Evolutionary conservation across 2,113 vertebrate genomes (phyloP).

Genomic region (Coreoperca whiteheadi): DNA sequence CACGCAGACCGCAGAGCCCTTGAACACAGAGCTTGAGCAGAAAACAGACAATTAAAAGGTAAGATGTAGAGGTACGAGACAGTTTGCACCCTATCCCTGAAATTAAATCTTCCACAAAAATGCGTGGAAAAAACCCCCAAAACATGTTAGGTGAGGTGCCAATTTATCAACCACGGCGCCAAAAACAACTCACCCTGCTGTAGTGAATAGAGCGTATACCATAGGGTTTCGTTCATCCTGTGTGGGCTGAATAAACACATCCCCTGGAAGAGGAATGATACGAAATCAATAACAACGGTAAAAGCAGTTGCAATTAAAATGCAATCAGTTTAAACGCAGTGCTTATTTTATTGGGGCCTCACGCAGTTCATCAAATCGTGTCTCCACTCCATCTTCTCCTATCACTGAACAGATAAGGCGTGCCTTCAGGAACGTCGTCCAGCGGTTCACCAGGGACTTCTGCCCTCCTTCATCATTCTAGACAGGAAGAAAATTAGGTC

Average conservation of each 20-base stretch:
- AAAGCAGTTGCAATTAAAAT: slow-evolving; percentile 29
- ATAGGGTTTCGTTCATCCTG: slow-evolving; percentile 88
- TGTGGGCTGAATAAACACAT: slow-evolving; percentile 88
- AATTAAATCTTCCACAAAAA: slow-evolving; percentile 42
- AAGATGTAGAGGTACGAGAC: slow-evolving; percentile 2
- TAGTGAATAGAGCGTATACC: slow-evolving; percentile 88
- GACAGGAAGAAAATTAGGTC: slow-evolving; percentile 43
- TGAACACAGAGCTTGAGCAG: slow-evolving; percentile 86
- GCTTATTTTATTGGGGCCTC: slow-evolving; percentile 58
- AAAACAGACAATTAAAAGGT: slow-evolving; percentile 45
- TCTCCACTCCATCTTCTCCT: slow-evolving; percentile 88
- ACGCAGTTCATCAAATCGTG: slow-evolving; percentile 89
- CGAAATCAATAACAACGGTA: slow-evolving; percentile 34
- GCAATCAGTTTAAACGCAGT: not conserved
- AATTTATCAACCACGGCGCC: not conserved
- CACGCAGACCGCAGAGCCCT: slow-evolving; percentile 89
- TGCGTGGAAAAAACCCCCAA: not conserved
- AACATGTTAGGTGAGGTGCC: not conserved
- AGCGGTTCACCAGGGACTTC: slow-evolving; percentile 89
- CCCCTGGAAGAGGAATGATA: slow-evolving; percentile 76
- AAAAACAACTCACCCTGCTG: slow-evolving; percentile 83
- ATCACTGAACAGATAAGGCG: slow-evolving; percentile 89
- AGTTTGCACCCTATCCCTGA: slow-evolving; percentile 1
- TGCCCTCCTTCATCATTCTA: slow-evolving; percentile 90
- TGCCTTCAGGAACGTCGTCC: slow-evolving; percentile 90